Evolutionary conservation across 2,797 vertebrate species (phyloP), one percentile per base, ranked within the genome.

Genomic region (Leptoclinus maculatus): DNA sequence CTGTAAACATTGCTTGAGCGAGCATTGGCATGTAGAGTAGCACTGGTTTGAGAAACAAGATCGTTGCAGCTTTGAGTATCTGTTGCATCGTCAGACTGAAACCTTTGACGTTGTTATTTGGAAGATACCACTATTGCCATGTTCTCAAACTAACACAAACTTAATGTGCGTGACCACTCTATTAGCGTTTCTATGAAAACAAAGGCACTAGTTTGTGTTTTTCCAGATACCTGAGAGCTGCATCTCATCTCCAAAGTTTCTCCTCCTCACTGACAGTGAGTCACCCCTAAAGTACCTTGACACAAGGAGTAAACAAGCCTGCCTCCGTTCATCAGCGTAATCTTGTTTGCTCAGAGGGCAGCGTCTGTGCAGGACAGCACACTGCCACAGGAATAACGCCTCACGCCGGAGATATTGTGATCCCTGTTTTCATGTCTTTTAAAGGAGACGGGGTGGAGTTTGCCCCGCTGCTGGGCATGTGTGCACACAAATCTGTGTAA

Each of bases 201-300:
- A 14, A 54, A 54, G 13, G 25, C 53, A 16, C 53, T 6, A 62
- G 14, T 16, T 16, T 0, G 13, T 23, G 57, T 68, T 16, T n/a
- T 81, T 74, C 45, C 62, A 13, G 59, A 68, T 67, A 75, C 78
- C 63, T 49, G 43, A 75, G 43, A 36, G 66, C 76, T 43, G 38
- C 57, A 25, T 83, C 71, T 49, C 69, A 17, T 83, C 64, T 74
- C 69, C 54, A 73, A 86, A 89, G 79, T 89, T 89, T 86, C 78
- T 66, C 73, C 29, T 56, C 60, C 73, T 76, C 38, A 0, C 51
- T 70, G 60, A 66, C 66, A 71, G 79, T 51, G 78, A 93, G 84
- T 94, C 91, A 89, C 90, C 89, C 72, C 72, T 81, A 90, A 91
- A 91, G 88, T 82, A 90, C 90, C 83, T 93, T 92, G 88, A 90